Evolutionary conservation across 2,888 invertebrate species (phyloP), one percentile per base, ranked within the genome.

Genomic region (Lumbricus terrestris): DNA sequence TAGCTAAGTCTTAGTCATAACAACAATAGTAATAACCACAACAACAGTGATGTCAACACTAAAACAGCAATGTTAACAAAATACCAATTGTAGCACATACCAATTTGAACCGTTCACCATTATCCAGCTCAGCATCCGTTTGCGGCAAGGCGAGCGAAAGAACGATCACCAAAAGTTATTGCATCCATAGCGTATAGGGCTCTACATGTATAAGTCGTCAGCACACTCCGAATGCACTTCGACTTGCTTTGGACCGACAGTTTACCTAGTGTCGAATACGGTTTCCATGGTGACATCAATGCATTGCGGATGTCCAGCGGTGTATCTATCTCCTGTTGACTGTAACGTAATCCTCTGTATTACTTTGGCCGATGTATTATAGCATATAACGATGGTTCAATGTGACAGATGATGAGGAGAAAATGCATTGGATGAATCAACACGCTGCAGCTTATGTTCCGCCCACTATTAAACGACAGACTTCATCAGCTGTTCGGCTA

Each of bases 11-110:
- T 47, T 20, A 47, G 20, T 6, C 8, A 82, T 35, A 82, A 89
- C 23, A 42, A 38, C 40, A 82, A 83, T 47, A 33, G 23, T 33
- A 54, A 37, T 34, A 34, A 90, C 11, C 18, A 90, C 37, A 42
- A 90, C 88, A 35, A 90, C 23, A 42, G 88, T 6, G 88, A 88
- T 88, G 90, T 5, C 37, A 54, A 42, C 82, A 18, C 20, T 54
- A 5, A 85, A 23, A 20, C 6, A 20, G 20, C 69, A 69, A 69
- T 69, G n/a, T 69, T 29, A 69, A 69, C 69, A 0, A n/a, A 69
- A 29, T 69, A n/a, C 11, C 69, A n/a, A 16, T 47, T 69, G n/a
- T 29, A 13, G 0, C 69, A 69, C 69, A 69, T 69, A 69, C 69
- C 69, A 69, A 69, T n/a, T 69, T 69, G n/a, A 69, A 69, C 4